Base-by-base conservation (phyloP, 2,888 invertebrate species). In the Elaeidobius kamerunicus region DNA sequence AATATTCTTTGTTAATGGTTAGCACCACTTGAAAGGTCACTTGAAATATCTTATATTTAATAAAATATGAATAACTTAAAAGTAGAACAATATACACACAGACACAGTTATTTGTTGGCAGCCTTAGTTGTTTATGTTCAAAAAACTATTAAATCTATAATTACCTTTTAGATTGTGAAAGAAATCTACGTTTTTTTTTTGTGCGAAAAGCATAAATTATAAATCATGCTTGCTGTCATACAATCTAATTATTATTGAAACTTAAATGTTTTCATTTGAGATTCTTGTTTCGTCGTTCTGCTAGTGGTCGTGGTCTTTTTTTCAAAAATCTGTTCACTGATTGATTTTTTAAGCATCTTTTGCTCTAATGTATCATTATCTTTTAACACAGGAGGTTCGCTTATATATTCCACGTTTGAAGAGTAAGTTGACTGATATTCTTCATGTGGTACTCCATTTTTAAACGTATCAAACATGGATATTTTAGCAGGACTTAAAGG, bases 231-330 rank as follows among this genome's bases (percentile, higher is more conserved):
- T n/a, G n/a, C n/a, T n/a, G 4, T n/a, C 16, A 16, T 11, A 27
- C 14, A 11, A 44, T 39, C 3, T 12, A 44, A n/a, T 9, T 2
- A 19, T 51, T 50, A 58, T 11, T 42, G 44, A 34, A 74, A 71
- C 60, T 67, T 69, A 61, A 73, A 74, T 53, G 69, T 72, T 64
- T 70, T 73, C 49, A 69, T 68, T 18, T 71, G 69, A 27, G 71
- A 69, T 57, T 74, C 73, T 54, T 73, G 71, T 58, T 73, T 73
- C 46, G 67, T 69, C 27, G 69, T 66, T 55, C 66, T 67, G n/a
- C 82, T 81, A 56, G 80, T 84, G 65, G 83, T 83, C 0, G 85
- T 79, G 0, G 83, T 84, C 64, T 84, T 83, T 67, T 82, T 79
- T 59, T 85, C 85, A 14, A 83, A 80, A 0, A 82, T 80, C 58